Percentiles rank a stretch among this genome's conserved stretches.
phyloP scores from a whole-genome alignment of 2,797 vertebrate genomes.

The Chromis chromis region DNA sequence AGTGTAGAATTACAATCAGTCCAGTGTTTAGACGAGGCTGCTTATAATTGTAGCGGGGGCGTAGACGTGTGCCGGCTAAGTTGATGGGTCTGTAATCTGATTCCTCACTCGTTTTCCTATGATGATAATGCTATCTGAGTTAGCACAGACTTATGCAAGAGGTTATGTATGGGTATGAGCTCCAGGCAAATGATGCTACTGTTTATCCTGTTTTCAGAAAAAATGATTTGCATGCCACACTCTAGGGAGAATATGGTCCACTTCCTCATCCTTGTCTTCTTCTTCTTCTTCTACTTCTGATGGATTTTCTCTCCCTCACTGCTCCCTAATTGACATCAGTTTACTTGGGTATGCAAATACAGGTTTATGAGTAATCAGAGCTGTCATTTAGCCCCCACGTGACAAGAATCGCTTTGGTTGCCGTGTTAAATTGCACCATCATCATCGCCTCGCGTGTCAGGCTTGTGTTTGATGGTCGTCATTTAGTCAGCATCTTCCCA shows the following conservation, averaged over 20 bases:
- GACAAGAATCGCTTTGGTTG: constrained; percentile 43
- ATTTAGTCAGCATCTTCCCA: constrained; percentile 51
- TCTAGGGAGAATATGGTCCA: constrained; percentile 64
- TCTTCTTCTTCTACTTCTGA: constrained; percentile 51
- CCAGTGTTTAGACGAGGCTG: constrained; percentile 62
- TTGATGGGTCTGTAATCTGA: constrained; percentile 68
- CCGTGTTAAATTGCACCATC: constrained; percentile 34
- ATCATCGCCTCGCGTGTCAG: constrained; percentile 37
- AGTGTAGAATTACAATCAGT: constrained; percentile 78
- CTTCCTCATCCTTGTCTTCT: constrained; percentile 60
- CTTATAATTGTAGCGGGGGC: constrained; percentile 68
- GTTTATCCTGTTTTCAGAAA: constrained; percentile 64
- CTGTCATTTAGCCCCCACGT: constrained; percentile 61
- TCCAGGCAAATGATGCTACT: constrained; percentile 52
- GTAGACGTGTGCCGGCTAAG: constrained; percentile 55
- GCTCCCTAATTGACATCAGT: constrained; percentile 63
- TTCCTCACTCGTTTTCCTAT: constrained; percentile 56
- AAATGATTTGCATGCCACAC: constrained; percentile 66
- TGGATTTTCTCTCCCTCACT: constrained; percentile 63
- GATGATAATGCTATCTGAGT: constrained; percentile 54
- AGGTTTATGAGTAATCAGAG: constrained; percentile 71
- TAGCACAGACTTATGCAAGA: constrained; percentile 56
- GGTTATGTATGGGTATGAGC: constrained; percentile 70
- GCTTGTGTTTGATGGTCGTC: constrained; percentile 61
- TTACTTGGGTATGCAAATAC: constrained; percentile 69